Evolutionary conservation across 2,888 invertebrate genomes (phyloP).

Genomic region (Idaea dimidiata): DNA sequence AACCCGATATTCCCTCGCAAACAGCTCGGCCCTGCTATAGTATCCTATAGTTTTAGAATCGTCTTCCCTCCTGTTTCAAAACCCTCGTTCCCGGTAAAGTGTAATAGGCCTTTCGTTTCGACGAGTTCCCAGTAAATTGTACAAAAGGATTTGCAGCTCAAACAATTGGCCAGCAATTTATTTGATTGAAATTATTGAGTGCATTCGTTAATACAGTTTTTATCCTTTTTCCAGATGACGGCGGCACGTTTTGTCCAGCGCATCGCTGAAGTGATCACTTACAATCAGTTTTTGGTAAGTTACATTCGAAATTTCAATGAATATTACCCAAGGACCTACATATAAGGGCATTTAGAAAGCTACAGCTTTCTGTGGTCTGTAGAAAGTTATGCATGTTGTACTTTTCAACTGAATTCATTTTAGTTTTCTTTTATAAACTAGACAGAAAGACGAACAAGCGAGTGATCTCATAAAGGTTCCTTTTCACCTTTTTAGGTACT

Average conservation of each 20-base stretch:
- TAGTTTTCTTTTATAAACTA: too few relatives aligned
- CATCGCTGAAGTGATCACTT: constrained; percentile 50
- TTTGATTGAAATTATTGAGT: constrained; percentile 44
- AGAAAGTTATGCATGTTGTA: too few relatives aligned
- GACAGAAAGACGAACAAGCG: too few relatives aligned
- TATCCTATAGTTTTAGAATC: not conserved
- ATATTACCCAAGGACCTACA: too few relatives aligned
- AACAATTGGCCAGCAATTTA: constrained; percentile 45
- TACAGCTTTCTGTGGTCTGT: too few relatives aligned
- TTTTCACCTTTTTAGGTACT: too few relatives aligned
- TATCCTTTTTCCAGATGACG: constrained; percentile 61
- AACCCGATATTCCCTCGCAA: too few relatives aligned
- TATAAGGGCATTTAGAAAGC: too few relatives aligned
- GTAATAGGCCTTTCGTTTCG: constrained; percentile 32
- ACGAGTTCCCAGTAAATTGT: constrained; percentile 35
- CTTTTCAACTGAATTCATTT: too few relatives aligned
- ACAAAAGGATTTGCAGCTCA: constrained; percentile 49
- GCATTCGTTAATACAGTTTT: constrained; percentile 34
- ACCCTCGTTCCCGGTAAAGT: constrained; percentile 17
- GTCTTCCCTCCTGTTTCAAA: not conserved
- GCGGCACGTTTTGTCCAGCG: constrained; percentile 48
- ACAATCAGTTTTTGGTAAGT: constrained; percentile 62
- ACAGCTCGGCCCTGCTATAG: too few relatives aligned
- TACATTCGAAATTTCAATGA: constrained; percentile 6
- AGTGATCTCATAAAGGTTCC: too few relatives aligned